Conservation (phyloP, 2,888 invertebrate genomes). For the Scaptodrosophila latifasciaeformis region DNA sequence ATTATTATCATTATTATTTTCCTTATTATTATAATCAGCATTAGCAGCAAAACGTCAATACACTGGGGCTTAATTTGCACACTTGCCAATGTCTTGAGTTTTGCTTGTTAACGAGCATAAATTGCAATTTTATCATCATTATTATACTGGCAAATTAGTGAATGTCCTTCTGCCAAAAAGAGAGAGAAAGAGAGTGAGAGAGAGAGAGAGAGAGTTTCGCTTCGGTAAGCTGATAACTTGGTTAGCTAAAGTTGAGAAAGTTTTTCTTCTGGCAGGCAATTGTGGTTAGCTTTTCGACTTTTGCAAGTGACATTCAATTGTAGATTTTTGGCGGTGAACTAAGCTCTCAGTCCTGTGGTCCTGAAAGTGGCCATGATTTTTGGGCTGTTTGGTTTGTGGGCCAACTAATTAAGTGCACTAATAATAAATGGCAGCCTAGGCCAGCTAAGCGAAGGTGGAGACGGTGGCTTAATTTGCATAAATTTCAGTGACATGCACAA, state of each 20-base stretch:
- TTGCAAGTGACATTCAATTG: background rate
- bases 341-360: too few relatives aligned
- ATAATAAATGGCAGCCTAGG: slow-evolving; percentile 4
- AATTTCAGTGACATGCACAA: slow-evolving; percentile 36
- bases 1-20: slow-evolving; percentile 12
- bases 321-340: too few relatives aligned
- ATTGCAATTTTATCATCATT: slow-evolving; percentile 42
- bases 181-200: too few relatives aligned
- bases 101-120: slow-evolving; percentile 22
- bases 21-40: slow-evolving; percentile 21
- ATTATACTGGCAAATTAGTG: slow-evolving; percentile 25
- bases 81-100: slow-evolving; percentile 3
- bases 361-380: background rate
- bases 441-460: background rate
- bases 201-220: too few relatives aligned
- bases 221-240: too few relatives aligned
- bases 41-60: slow-evolving; percentile 15
- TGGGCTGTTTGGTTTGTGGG: slow-evolving; percentile 1
- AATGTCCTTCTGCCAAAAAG: slow-evolving; percentile 7
- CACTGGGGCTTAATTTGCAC: slow-evolving; percentile 25
- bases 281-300: background rate
- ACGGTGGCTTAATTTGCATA: slow-evolving; percentile 46
- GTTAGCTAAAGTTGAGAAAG: too few relatives aligned
- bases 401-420: slow-evolving; percentile 42
- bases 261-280: too few relatives aligned